Evolutionary conservation across 2,888 invertebrate genomes (phyloP).

Genomic region (Quadroppia sp.): DNA sequence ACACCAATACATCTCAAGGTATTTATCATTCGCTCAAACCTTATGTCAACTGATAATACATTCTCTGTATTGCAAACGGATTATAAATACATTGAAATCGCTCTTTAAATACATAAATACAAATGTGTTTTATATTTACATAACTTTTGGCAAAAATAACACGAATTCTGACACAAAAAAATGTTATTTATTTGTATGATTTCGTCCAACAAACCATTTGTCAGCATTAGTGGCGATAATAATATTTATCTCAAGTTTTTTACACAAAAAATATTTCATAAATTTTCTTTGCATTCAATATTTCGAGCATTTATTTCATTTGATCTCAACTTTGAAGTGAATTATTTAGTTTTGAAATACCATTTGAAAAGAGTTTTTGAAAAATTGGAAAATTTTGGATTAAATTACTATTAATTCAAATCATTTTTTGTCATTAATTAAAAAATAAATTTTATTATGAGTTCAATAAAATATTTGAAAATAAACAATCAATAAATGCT

Average conservation of each 20-base stretch:
- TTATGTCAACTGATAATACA: neutral
- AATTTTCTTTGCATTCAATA: too few relatives aligned
- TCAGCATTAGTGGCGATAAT: neutral
- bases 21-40: neutral
- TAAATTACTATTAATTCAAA: too few relatives aligned
- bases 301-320: too few relatives aligned
- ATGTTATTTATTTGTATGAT: neutral
- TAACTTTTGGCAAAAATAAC: neutral
- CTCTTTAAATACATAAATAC: neutral
- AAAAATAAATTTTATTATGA: too few relatives aligned
- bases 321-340: too few relatives aligned
- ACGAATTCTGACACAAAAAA: neutral
- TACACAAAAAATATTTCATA: too few relatives aligned
- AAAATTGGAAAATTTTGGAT: too few relatives aligned
- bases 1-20: conserved; percentile 33
- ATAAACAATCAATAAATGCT: too few relatives aligned
- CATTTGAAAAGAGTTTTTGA: too few relatives aligned
- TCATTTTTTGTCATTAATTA: too few relatives aligned
- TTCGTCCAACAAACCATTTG: neutral
- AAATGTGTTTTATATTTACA: neutral
- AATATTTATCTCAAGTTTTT: neutral
- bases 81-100: neutral
- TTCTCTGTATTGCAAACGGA: neutral
- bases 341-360: too few relatives aligned
- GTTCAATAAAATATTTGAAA: too few relatives aligned